Evolutionary conservation across 2,797 vertebrate genomes (phyloP), one percentile per base, ranked within the genome.

Genomic region (Epinephelus coioides): DNA sequence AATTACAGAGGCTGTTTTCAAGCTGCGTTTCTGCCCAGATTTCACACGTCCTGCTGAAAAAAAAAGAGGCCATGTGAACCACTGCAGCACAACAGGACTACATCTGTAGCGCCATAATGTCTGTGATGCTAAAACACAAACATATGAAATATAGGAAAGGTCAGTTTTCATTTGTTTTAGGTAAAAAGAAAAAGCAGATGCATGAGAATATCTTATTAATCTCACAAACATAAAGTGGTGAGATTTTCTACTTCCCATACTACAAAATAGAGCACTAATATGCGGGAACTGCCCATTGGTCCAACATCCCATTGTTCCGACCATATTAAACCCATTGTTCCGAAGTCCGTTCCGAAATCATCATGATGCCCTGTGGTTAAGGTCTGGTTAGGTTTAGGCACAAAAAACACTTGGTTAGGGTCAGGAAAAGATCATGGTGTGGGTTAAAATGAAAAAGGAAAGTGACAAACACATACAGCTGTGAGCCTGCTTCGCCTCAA

Each of bases 1-100:
- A 30, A 77, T 84, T 50, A 25, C 38, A 13, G 21, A 54, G 43
- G 27, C 21, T 57, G 19, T 11, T 50, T 25, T 44, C 15, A 19
- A 60, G 57, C 62, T 64, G 13, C 18, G 23, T 69, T 76, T 64
- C 44, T 80, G 78, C 21, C 6, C 43, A 27, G 17, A 67, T 53
- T 71, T 59, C 13, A 40, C 38, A 69, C 10, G 1, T 54, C 11
- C 49, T 56, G 17, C 50, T 53, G 51, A 23, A 69, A 40, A 30
- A 69, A 34, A n/a, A 64, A 54, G 57, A 59, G 51, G 21, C 1
- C n/a, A 30, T 4, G 15, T 74, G 13, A 74, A 51, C 47, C 17
- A 55, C 53, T 40, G 43, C 11, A 50, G 12, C 69, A 56, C 2
- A 30, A 38, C 30, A 38, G 67, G 6, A 27, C 4, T 3, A 23